phyloP scores from a whole-genome alignment of 2,797 vertebrate genomes.

The Scolopax rusticola region DNA sequence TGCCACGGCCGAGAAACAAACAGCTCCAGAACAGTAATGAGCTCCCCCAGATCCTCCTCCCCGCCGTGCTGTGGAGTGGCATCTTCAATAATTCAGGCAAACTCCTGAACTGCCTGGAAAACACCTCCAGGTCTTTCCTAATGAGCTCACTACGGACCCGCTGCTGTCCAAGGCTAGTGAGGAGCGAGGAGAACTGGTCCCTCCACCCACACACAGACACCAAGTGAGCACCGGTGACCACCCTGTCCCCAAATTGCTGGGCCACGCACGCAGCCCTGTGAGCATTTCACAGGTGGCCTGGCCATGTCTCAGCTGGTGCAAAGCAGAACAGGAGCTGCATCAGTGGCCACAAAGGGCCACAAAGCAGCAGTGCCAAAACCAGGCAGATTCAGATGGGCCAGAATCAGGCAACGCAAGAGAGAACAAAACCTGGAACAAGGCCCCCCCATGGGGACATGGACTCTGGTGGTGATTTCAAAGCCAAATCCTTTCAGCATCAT shows the following conservation, averaged over 20 bases:
- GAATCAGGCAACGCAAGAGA: background rate
- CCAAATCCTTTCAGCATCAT: background rate
- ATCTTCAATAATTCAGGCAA: constrained; percentile 27
- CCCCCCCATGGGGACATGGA: accelerated
- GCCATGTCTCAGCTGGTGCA: background rate
- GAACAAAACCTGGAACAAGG: background rate
- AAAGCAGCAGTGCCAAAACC: background rate
- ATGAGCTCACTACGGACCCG: background rate
- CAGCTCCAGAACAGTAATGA: background rate
- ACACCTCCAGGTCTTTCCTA: constrained; percentile 39
- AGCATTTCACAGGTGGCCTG: accelerated
- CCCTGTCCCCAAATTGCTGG: background rate
- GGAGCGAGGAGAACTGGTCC: background rate
- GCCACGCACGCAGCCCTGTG: accelerated
- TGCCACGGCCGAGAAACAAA: background rate
- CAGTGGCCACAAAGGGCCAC: background rate
- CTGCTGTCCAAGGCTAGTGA: background rate
- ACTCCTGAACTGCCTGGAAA: constrained; percentile 26
- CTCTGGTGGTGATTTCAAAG: background rate
- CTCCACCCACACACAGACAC: background rate
- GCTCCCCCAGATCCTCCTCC: background rate
- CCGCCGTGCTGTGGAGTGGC: background rate
- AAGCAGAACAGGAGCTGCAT: background rate
- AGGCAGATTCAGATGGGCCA: background rate
- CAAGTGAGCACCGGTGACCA: background rate